Evolutionary conservation across 2,797 vertebrate species (phyloP).

Genomic region (Lithobates sylvaticus): DNA sequence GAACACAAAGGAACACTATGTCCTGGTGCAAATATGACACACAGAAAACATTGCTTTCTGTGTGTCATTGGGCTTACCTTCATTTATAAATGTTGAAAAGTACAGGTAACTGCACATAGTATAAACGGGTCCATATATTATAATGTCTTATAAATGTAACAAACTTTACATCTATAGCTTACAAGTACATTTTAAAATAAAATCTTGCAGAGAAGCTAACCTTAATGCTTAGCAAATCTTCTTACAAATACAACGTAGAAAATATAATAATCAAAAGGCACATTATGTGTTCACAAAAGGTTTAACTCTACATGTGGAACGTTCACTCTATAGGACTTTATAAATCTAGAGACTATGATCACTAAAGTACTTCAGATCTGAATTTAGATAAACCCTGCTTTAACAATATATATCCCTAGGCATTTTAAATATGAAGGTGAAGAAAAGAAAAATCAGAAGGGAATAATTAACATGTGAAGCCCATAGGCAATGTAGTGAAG

Average conservation of each 20-base stretch:
- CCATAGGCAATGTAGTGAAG: conserved; percentile 18
- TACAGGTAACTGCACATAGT: too few species aligned
- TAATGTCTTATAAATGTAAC: too few species aligned
- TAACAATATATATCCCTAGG: neutral
- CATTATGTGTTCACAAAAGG: neutral
- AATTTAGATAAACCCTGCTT: conserved; percentile 1
- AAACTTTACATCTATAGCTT: too few species aligned
- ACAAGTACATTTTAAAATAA: too few species aligned
- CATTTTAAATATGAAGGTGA: conserved; percentile 19
- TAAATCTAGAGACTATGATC: neutral
- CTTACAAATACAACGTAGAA: neutral
- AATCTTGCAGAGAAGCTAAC: too few species aligned
- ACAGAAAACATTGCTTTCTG: too few species aligned
- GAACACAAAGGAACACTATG: too few species aligned
- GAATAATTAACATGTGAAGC: conserved; percentile 40
- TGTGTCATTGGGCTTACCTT: too few species aligned
- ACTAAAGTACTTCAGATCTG: neutral
- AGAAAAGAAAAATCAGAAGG: conserved; percentile 25
- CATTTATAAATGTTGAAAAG: too few species aligned
- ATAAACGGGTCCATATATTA: too few species aligned
- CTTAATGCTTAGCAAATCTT: too few species aligned
- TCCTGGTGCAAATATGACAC: too few species aligned
- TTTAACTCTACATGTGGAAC: neutral
- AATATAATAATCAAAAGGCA: neutral
- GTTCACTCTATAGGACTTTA: neutral